Evolutionary conservation across 2,113 vertebrate species (phyloP).

Genomic region (Calonectris borealis): DNA sequence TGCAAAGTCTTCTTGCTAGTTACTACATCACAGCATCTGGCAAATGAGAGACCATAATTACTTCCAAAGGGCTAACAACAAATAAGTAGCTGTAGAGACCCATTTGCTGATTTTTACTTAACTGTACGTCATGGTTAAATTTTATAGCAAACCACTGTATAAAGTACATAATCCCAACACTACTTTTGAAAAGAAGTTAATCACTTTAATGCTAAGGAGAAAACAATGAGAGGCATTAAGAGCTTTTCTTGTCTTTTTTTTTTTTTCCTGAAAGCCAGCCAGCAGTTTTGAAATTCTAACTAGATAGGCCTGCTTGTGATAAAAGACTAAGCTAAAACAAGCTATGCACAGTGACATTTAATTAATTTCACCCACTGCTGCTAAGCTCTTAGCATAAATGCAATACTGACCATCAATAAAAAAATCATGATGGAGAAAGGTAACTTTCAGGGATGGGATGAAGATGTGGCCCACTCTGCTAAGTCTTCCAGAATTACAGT

Average conservation of each 20-base stretch:
- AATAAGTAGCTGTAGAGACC: background rate
- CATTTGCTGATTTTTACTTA: background rate
- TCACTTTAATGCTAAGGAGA: slow-evolving; percentile 12
- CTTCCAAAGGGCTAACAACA: background rate
- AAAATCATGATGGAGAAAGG: background rate
- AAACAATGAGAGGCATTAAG: slow-evolving; percentile 18
- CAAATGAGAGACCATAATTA: background rate
- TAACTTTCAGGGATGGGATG: background rate
- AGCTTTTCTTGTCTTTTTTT: background rate
- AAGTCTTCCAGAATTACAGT: background rate
- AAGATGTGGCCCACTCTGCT: background rate
- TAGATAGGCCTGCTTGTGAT: background rate
- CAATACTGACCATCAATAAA: background rate
- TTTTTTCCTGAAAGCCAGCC: background rate
- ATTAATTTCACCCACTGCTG: background rate
- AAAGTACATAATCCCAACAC: background rate
- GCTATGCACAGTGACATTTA: background rate
- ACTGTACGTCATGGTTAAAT: background rate
- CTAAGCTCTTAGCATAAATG: background rate
- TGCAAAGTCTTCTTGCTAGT: background rate
- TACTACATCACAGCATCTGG: background rate
- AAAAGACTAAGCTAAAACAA: background rate
- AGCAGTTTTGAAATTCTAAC: background rate
- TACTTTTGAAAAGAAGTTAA: background rate
- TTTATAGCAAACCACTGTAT: background rate